Conservation (phyloP, 1,140 invertebrate species). For the Temnothorax longispinosus region DNA sequence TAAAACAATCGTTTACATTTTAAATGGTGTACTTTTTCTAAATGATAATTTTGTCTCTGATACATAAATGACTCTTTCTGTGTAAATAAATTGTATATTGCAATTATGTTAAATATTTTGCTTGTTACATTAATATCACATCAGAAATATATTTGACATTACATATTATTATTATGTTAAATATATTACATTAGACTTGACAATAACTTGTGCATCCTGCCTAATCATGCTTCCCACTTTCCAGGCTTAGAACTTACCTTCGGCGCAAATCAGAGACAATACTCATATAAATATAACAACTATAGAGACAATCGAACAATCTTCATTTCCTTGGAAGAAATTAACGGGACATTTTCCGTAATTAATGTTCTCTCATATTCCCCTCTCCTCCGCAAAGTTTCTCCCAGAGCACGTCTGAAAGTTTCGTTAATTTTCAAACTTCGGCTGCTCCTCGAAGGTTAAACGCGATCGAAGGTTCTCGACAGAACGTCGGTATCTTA, state of each 20-base stretch:
- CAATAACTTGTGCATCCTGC: background rate
- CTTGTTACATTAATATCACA: background rate
- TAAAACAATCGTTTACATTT: background rate
- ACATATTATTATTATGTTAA: background rate
- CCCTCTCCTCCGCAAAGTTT: background rate
- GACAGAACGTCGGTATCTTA: too few relatives aligned
- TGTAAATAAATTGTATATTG: background rate
- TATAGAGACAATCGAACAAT: background rate
- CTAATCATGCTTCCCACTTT: background rate
- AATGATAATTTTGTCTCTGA: background rate
- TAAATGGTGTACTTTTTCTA: background rate
- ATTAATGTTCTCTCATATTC: background rate
- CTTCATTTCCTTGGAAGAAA: background rate
- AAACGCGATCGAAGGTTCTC: conserved; percentile 3
- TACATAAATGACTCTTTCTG: background rate
- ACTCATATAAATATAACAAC: background rate
- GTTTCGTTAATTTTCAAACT: conserved; percentile 16
- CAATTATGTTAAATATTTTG: background rate
- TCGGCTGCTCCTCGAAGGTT: background rate
- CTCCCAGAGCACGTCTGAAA: background rate
- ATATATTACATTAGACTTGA: background rate
- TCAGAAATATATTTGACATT: background rate
- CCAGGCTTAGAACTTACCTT: background rate
- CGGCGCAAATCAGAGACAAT: background rate
- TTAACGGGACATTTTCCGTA: background rate